Evolutionary conservation across 2,113 vertebrate genomes (phyloP), one percentile per base, ranked within the genome.

Genomic region (Dromas ardeola): DNA sequence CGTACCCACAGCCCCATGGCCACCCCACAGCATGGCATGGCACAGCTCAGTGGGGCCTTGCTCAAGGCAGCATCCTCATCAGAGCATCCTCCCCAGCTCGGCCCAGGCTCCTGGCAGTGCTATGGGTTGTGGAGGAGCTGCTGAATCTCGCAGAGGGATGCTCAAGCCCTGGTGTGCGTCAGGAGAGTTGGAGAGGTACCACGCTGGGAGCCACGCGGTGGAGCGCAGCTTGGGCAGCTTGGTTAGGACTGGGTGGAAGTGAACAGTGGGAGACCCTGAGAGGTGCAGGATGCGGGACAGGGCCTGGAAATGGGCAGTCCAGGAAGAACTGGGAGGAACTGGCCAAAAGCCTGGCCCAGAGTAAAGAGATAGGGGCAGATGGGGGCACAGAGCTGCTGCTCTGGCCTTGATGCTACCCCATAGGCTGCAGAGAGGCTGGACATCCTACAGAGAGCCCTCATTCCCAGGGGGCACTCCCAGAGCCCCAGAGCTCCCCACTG

Each of bases 181-280:
- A 40, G 43, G 11, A 63, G 15, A 27, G 7, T 50, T 86, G 70
- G 69, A 74, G 73, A 74, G 18, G 29, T 20, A 15, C 45, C 43
- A 23, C 2, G 3, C 26, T 29, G 38, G 55, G 27, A 84, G 10
- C 22, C 13, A 2, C 15, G 42, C 1, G 2, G 7, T 10, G 7
- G 72, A 45, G 45, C 2, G 5, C 5, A 7, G 23, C 19, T 67
- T 2, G 1, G 43, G 25, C 14, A 32, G 58, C 29, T 26, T 6
- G 8, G 15, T 78, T 82, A 85, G 45, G 34, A 55, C 5, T 1
- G 1, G n/a, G 15, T 55, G 49, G 42, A 86, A 56, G 6, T 65
- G 73, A 73, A 40, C 63, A 65, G 20, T 0, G 0, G 50, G 50
- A 78, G 21, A 74, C n/a, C 30, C 50, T 56, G 40, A 65, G 45